A percentile compares a stretch with the other conserved stretches of the same genome.
phyloP scores from a whole-genome alignment of 2,113 vertebrate species.

The Montifringilla adamsi region DNA sequence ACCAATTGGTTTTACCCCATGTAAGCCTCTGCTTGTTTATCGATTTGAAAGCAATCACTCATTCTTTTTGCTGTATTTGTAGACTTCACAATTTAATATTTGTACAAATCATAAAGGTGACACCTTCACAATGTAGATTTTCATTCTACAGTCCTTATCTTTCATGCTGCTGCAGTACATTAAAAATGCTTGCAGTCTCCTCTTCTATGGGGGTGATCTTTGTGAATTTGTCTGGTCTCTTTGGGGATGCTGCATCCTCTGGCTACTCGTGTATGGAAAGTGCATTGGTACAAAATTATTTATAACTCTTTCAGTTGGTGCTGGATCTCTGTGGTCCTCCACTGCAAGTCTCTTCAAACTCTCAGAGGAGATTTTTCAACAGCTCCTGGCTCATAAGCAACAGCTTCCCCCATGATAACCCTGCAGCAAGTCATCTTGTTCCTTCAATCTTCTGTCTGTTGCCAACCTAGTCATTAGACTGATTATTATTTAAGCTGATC shows the following conservation, averaged over 20 bases:
- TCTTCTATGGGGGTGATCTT: neutral
- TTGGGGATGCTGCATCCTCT: neutral
- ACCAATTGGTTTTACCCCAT: neutral
- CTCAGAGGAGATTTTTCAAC: neutral
- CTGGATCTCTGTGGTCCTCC: neutral
- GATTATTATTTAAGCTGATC: constrained; percentile 9
- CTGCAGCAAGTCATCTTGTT: neutral
- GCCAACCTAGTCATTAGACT: neutral
- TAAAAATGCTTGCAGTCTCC: neutral
- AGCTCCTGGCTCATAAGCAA: neutral
- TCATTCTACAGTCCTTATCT: neutral
- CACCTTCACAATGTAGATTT: neutral
- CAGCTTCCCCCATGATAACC: neutral
- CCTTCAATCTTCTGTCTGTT: neutral
- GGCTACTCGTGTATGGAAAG: neutral
- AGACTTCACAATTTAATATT: neutral
- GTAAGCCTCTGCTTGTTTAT: neutral
- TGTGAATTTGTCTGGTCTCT: neutral
- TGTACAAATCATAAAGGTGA: neutral
- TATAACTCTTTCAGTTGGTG: neutral
- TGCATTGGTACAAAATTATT: neutral
- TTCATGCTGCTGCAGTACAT: neutral
- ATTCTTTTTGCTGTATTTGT: neutral
- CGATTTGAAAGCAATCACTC: neutral
- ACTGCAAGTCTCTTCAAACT: neutral